Evolutionary conservation across 2,888 invertebrate genomes (phyloP).

Genomic region (Atrina japonica): DNA sequence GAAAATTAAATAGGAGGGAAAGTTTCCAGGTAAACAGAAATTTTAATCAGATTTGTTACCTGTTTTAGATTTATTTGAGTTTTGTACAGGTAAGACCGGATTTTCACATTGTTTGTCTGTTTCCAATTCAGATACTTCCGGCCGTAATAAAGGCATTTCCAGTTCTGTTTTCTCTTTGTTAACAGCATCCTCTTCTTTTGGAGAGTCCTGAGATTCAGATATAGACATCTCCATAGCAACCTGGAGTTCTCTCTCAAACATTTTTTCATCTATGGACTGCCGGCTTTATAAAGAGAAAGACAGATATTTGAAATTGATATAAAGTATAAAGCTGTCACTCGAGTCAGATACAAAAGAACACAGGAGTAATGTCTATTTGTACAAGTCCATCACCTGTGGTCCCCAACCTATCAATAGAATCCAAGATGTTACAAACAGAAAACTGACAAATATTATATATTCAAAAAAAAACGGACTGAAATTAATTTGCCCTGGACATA

Average conservation of each 20-base stretch:
- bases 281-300: conserved; percentile 28
- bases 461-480: too few relatives aligned
- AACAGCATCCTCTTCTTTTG: conserved; percentile 7
- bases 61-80: too few relatives aligned
- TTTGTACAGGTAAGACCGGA: neutral
- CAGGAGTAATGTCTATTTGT: neutral
- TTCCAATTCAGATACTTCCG: neutral
- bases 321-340: neutral
- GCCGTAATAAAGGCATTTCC: neutral
- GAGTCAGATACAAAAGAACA: too few relatives aligned
- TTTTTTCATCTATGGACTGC: conserved; percentile 50
- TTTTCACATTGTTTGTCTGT: neutral
- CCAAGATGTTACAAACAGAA: too few relatives aligned
- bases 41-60: too few relatives aligned
- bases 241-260: conserved; percentile 60
- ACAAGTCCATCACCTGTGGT: too few relatives aligned
- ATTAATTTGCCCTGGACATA: too few relatives aligned
- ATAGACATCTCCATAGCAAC: conserved; percentile 58
- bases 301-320: neutral
- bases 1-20: too few relatives aligned
- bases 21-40: too few relatives aligned
- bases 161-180: neutral
- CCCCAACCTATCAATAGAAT: too few relatives aligned
- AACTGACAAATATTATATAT: too few relatives aligned
- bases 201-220: conserved; percentile 49